Conservation (phyloP, 1,140 invertebrate genomes). For the Ceratosolen solmsi region DNA sequence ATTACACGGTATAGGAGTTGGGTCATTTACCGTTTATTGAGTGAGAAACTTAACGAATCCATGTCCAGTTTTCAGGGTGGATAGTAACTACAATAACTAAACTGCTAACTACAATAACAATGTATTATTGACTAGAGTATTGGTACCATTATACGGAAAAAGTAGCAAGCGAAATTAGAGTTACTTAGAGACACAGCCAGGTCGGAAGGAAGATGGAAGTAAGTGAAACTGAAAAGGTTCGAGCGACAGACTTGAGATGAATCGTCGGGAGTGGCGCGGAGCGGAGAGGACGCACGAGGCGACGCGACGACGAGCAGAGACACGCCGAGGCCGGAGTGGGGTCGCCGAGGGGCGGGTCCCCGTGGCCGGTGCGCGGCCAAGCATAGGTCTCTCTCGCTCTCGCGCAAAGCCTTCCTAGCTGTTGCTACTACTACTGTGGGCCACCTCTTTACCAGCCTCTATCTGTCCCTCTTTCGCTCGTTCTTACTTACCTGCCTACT, state of each 20-base stretch:
- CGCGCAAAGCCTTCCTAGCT: slow-evolving; percentile 47
- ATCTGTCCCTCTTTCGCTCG: slow-evolving; percentile 31
- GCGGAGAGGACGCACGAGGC: background rate
- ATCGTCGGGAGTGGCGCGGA: slow-evolving; percentile 19
- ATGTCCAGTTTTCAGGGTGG: no score
- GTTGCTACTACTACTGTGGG: slow-evolving; percentile 42
- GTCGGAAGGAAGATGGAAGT: background rate
- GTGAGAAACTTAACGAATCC: no score
- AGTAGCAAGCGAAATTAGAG: background rate
- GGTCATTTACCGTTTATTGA: no score
- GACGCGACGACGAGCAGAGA: slow-evolving; percentile 19
- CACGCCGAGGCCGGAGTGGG: slow-evolving; percentile 58
- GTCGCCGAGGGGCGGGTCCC: slow-evolving; percentile 64
- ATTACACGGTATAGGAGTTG: no score
- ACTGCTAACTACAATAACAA: no score
- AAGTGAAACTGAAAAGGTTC: slow-evolving; percentile 52
- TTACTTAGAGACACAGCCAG: background rate
- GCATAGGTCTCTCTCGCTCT: slow-evolving; percentile 55
- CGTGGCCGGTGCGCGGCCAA: slow-evolving; percentile 56
- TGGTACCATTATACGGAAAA: background rate
- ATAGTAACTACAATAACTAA: no score
- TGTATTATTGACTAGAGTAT: no score
- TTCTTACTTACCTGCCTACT: background rate
- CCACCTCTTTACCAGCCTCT: slow-evolving; percentile 35
- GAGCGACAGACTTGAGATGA: slow-evolving; percentile 46